Percentiles rank a stretch among this genome's conserved stretches.
Conservation (phyloP, 2,888 invertebrate genomes). For the Thereva nobilitata region DNA sequence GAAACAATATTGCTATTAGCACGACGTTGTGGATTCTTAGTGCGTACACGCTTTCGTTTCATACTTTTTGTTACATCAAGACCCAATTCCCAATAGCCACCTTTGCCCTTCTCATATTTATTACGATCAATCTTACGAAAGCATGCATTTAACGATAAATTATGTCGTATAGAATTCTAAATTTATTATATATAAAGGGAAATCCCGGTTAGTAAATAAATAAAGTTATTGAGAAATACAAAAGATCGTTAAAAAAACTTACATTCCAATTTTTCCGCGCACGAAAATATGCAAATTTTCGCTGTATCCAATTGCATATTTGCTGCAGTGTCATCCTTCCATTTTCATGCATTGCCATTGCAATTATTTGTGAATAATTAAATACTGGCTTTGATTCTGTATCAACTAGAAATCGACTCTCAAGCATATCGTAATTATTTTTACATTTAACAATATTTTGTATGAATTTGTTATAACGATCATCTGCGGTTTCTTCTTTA, state of each 20-base stretch:
- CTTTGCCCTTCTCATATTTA: constrained; percentile 57
- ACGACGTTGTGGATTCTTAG: constrained; percentile 45
- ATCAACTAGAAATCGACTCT: constrained; percentile 50
- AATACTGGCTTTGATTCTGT: constrained; percentile 55
- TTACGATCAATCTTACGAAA: constrained; percentile 56
- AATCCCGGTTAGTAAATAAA: background rate
- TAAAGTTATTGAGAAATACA: background rate
- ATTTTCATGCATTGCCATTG: constrained; percentile 57
- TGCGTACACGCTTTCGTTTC: constrained; percentile 54
- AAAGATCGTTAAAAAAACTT: constrained; percentile 43
- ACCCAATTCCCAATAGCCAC: constrained; percentile 57
- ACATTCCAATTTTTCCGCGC: constrained; percentile 58
- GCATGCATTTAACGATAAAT: constrained; percentile 55
- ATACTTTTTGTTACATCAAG: constrained; percentile 54
- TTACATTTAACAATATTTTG: constrained; percentile 55
- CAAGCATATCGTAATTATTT: constrained; percentile 50
- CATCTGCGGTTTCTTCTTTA: constrained; percentile 51
- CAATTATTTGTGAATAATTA: constrained; percentile 58
- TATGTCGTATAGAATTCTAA: constrained; percentile 58
- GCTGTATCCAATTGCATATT: constrained; percentile 57
- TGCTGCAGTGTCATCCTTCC: constrained; percentile 56
- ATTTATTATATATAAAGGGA: constrained; percentile 34
- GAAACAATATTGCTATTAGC: background rate
- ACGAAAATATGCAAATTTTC: constrained; percentile 56
- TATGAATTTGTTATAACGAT: constrained; percentile 54